These are phyloP conservation scores for Notocelia uddmanniana DNA, from an alignment of 2,888 invertebrate species.

Conservation along the genomic window DNA sequence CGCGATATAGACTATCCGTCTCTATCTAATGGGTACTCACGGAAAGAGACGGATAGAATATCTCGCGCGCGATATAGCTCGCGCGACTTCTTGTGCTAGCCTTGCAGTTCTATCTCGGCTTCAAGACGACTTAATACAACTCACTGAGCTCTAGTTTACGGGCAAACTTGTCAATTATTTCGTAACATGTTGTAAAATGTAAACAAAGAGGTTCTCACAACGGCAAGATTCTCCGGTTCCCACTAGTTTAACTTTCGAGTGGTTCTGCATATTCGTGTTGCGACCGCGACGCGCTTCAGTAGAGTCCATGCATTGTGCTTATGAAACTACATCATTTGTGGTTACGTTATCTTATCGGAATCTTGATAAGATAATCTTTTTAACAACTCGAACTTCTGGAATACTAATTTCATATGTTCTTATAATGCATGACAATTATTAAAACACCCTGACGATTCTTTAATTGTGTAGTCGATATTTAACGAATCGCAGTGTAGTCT, in stretches of 20 bases:
- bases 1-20: too few species aligned
- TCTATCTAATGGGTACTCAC: too few species aligned
- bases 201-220: slow-evolving; percentile 30
- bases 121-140: neutral
- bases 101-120: neutral
- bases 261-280: slow-evolving; percentile 17
- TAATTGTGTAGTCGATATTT: too few species aligned
- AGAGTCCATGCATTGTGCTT: slow-evolving; percentile 18
- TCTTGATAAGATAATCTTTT: slow-evolving; percentile 38
- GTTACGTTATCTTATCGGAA: slow-evolving; percentile 24
- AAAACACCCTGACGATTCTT: too few species aligned
- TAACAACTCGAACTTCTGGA: neutral
- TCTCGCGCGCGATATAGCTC: too few species aligned
- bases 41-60: too few species aligned
- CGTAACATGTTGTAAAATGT: slow-evolving; percentile 10
- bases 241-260: slow-evolving; percentile 34
- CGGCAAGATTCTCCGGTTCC: slow-evolving; percentile 28
- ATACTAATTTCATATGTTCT: neutral
- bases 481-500: too few species aligned
- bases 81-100: too few species aligned
- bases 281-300: slow-evolving; percentile 34
- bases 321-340: slow-evolving; percentile 24
- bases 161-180: slow-evolving; percentile 5
- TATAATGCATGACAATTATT: neutral
- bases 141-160: neutral